These are phyloP conservation scores for Xenops minutus DNA, from an alignment of 2,797 vertebrate genomes.

Conservation along the genomic window DNA sequence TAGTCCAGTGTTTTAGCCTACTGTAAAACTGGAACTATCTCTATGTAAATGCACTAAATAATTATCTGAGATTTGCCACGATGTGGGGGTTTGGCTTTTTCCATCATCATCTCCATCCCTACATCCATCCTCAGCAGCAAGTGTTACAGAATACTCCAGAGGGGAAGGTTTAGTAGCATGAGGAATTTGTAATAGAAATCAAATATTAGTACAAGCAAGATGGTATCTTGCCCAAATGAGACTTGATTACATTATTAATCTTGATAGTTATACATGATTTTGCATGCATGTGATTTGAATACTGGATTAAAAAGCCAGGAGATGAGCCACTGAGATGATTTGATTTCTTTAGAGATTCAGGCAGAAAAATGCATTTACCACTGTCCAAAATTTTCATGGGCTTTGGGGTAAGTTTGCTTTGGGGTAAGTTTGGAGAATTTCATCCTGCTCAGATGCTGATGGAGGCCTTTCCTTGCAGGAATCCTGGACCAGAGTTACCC, in stretches of 20 bases:
- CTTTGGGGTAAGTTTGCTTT: not conserved
- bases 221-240: slow-evolving; percentile 52
- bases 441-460: not conserved
- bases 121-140: not conserved
- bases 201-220: slow-evolving; percentile 61
- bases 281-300: not conserved
- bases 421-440: not conserved
- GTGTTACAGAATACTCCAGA: not conserved
- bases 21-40: not conserved
- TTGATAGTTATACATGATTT: slow-evolving; percentile 11
- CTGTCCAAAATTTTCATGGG: not conserved
- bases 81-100: not conserved
- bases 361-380: not conserved
- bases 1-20: not conserved
- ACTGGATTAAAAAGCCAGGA: not conserved
- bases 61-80: slow-evolving; percentile 10
- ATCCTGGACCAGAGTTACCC: not conserved
- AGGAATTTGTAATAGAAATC: slow-evolving; percentile 47
- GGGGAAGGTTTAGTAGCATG: slow-evolving; percentile 4
- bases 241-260: slow-evolving; percentile 37
- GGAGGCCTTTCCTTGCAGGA: not conserved
- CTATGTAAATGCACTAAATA: slow-evolving; percentile 23
- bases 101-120: not conserved
- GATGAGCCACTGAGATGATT: not conserved
- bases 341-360: not conserved